These are phyloP conservation scores for Hydroisotoma schaefferi DNA, from an alignment of 2,888 invertebrate genomes.

Conservation along the genomic window DNA sequence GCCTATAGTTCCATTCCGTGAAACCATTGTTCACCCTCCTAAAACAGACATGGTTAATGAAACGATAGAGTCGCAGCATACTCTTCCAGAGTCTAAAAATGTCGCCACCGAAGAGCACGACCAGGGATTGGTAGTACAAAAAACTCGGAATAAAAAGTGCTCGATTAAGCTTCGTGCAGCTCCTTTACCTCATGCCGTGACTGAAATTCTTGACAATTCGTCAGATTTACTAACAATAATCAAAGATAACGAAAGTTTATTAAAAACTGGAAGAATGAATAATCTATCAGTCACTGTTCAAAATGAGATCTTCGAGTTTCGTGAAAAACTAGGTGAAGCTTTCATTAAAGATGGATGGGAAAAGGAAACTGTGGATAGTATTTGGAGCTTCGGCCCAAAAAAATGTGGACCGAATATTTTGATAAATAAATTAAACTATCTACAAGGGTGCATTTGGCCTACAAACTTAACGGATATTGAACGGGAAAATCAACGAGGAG, in stretches of 20 bases:
- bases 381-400: slow-evolving; percentile 87
- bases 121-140: slow-evolving; percentile 55
- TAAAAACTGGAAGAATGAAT: slow-evolving; percentile 11
- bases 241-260: slow-evolving; percentile 56
- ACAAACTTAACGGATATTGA: slow-evolving; percentile 30
- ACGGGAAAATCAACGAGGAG: slow-evolving; percentile 11
- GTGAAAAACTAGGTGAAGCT: slow-evolving; percentile 60
- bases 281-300: slow-evolving; percentile 49
- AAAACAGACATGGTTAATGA: slow-evolving; percentile 82
- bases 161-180: slow-evolving; percentile 70
- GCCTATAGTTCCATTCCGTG: slow-evolving; percentile 94
- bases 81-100: slow-evolving; percentile 5
- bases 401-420: slow-evolving; percentile 86
- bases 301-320: slow-evolving; percentile 52
- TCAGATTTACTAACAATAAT: slow-evolving; percentile 67
- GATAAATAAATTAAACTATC: slow-evolving; percentile 70
- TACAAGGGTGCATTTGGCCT: slow-evolving; percentile 59
- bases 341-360: slow-evolving; percentile 60
- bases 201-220: slow-evolving; percentile 68
- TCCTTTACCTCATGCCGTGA: slow-evolving; percentile 70
- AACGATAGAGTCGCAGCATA: slow-evolving; percentile 64
- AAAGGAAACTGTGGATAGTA: slow-evolving; percentile 55
- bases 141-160: slow-evolving; percentile 69
- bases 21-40: slow-evolving; percentile 80
- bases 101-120: slow-evolving; percentile 16